These are phyloP conservation scores for Melinopterus prodromus DNA, from an alignment of 2,888 invertebrate genomes.

Conservation along the genomic window DNA sequence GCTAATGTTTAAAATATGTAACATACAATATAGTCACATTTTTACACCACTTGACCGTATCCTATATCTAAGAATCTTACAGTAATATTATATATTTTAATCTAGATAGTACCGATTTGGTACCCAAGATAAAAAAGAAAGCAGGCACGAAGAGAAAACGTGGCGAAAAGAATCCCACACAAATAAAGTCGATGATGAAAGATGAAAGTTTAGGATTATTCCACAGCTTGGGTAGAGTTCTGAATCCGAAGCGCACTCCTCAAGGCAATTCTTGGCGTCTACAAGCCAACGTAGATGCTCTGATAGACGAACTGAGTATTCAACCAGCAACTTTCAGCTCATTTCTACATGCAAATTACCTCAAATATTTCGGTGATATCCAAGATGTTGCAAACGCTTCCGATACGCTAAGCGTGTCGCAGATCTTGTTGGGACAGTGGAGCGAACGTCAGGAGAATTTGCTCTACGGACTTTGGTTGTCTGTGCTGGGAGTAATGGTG, in stretches of 20 bases:
- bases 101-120: conserved; percentile 39
- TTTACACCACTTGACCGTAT: too few relatives aligned
- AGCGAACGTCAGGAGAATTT: conserved; percentile 57
- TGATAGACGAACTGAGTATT: conserved; percentile 72
- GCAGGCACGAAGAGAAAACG: conserved; percentile 55
- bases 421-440: conserved; percentile 74
- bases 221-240: conserved; percentile 78
- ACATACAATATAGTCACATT: too few relatives aligned
- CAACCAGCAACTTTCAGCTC: conserved; percentile 73
- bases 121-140: conserved; percentile 44
- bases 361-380: conserved; percentile 73
- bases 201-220: conserved; percentile 77
- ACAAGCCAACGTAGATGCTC: conserved; percentile 69
- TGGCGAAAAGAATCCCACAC: conserved; percentile 50
- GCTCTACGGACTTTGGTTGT: conserved; percentile 68
- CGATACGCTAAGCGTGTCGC: conserved; percentile 75
- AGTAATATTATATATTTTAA: too few relatives aligned
- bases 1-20: too few relatives aligned
- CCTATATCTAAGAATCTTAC: too few relatives aligned
- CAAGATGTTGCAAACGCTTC: conserved; percentile 69
- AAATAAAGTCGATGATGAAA: conserved; percentile 64
- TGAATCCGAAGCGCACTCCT: conserved; percentile 74
- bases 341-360: conserved; percentile 79
- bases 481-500: conserved; percentile 76
- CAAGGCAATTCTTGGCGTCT: conserved; percentile 61